Evolutionary conservation across 2,888 invertebrate genomes (phyloP), one percentile per base, ranked within the genome.

Genomic region (Resseliella maxima): DNA sequence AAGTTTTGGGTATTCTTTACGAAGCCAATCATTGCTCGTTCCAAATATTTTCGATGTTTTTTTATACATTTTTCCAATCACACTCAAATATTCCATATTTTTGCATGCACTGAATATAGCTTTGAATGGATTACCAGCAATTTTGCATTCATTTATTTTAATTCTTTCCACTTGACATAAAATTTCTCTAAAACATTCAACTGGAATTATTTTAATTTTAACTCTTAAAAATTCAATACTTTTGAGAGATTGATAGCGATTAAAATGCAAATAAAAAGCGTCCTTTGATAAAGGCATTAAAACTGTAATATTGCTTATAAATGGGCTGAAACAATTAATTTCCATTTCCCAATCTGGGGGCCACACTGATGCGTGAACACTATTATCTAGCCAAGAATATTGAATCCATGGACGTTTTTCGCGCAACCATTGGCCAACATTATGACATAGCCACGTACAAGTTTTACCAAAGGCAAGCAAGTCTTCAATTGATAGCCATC

Each of bases 31-130:
- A 18, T 50, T 50, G 46, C 46, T 50, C 46, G 46, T 50, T 50
- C 46, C 46, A 50, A 50, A 15, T 50, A 50, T 50, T 50, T 50
- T 50, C 15, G 46, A 50, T 50, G 46, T 8, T 50, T 18, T 50
- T 50, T 50, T 50, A 50, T 18, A 8, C 46, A 50, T 50, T 50
- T 50, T 50, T 50, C 46, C 46, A 50, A 50, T 50, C 18, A 50
- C 46, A 50, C 46, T 50, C 46, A 50, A 50, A 50, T 50, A 50
- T 50, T 50, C 46, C 46, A 50, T 50, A 41, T 50, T 50, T 50
- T 50, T 50, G 46, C 46, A 50, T 50, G 46, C 46, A 50, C 46
- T 50, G 46, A 50, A 50, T 50, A 50, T 50, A 50, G 46, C 46
- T 50, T 50, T 18, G 18, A 50, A 50, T 50, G 46, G 46, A 50